Percentiles rank a stretch among this genome's conserved stretches.
Evolutionary conservation across 1,140 invertebrate species (phyloP).

Genomic region (Drosophila serrata): DNA sequence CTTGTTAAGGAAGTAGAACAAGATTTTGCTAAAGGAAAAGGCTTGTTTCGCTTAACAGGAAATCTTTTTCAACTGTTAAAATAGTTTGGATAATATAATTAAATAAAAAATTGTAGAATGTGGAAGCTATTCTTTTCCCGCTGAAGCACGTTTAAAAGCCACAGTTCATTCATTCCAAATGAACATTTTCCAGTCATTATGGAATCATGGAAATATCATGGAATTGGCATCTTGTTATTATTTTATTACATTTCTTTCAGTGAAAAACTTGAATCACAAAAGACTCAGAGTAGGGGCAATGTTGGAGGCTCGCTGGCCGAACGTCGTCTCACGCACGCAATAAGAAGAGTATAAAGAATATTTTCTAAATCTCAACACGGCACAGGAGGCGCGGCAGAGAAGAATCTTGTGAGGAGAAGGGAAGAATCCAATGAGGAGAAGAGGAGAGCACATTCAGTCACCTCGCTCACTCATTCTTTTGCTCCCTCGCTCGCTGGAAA

Average conservation of each 20-base stretch:
- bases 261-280: constrained; percentile 14
- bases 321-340: constrained; percentile 57
- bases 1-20: neutral
- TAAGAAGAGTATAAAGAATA: constrained; percentile 70
- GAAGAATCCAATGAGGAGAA: neutral
- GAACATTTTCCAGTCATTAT: too few species aligned
- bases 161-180: too few species aligned
- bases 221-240: too few species aligned
- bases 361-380: constrained; percentile 75
- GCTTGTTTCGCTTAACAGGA: neutral
- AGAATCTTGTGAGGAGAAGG: constrained; percentile 7
- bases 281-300: neutral
- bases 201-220: too few species aligned
- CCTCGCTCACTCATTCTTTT: constrained; percentile 7
- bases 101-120: neutral
- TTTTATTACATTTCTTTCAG: constrained; percentile 14
- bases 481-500: constrained; percentile 24
- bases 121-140: neutral
- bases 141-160: too few species aligned
- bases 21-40: neutral
- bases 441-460: constrained; percentile 17
- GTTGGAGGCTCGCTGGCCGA: constrained; percentile 6
- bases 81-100: neutral
- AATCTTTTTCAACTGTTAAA: neutral
- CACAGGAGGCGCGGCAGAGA: constrained; percentile 48